Conservation (phyloP, 1,140 invertebrate genomes). For the Amphibalanus amphitrite region DNA sequence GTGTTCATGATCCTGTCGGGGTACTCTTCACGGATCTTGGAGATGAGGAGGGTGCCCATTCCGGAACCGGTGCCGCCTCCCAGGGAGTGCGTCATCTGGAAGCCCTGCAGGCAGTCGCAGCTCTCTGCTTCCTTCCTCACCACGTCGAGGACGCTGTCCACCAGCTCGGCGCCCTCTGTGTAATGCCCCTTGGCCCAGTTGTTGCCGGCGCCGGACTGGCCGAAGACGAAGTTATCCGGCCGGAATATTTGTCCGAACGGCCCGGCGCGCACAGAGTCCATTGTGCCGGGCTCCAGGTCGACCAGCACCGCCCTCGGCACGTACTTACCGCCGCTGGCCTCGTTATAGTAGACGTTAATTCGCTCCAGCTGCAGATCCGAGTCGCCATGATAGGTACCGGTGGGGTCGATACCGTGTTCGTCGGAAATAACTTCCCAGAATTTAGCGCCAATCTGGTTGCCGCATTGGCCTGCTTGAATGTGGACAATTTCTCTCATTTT, state of each 20-base stretch:
- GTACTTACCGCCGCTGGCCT: slow-evolving; percentile 56
- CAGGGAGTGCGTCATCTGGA: too few species aligned
- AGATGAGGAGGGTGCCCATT: too few species aligned
- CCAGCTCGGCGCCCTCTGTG: too few species aligned
- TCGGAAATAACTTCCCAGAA: slow-evolving; percentile 64
- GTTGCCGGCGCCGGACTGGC: too few species aligned
- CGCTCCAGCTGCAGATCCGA: slow-evolving; percentile 70
- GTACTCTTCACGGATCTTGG: too few species aligned
- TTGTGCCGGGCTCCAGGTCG: slow-evolving; percentile 64
- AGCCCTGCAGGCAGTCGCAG: too few species aligned
- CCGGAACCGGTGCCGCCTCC: too few species aligned
- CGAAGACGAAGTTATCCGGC: too few species aligned
- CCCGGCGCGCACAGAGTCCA: slow-evolving; percentile 42
- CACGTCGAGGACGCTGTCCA: too few species aligned
- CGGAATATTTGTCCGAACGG: too few species aligned
- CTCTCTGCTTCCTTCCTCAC: too few species aligned
- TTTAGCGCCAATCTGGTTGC: slow-evolving; percentile 65
- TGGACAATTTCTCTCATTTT: slow-evolving; percentile 35
- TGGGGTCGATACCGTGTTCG: slow-evolving; percentile 77
- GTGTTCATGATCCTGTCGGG: slow-evolving; percentile 35
- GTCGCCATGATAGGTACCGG: slow-evolving; percentile 67
- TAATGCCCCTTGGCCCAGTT: too few species aligned
- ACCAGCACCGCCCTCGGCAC: slow-evolving; percentile 78
- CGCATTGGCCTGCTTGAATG: slow-evolving; percentile 53
- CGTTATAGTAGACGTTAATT: slow-evolving; percentile 86